These are phyloP conservation scores for Dendronephthya gigantea DNA, from an alignment of 64 coral and sea anemone genomes.

Conservation along the genomic window DNA sequence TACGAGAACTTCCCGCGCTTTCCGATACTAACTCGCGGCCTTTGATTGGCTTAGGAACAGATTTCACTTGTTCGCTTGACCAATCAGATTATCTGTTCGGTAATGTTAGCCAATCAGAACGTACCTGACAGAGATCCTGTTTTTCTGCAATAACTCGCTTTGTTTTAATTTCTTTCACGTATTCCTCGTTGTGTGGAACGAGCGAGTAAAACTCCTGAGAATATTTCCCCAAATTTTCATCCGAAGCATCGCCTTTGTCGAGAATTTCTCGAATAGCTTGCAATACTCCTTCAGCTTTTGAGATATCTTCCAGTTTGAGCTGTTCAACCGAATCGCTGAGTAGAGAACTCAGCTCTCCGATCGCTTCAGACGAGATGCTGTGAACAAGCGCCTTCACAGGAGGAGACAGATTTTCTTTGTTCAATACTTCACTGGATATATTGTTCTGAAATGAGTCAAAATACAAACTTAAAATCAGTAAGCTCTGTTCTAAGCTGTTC, in stretches of 20 bases:
- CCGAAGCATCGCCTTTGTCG: neutral
- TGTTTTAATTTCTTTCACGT: conserved; percentile 4
- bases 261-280: conserved; percentile 51
- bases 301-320: conserved; percentile 70
- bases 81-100: neutral
- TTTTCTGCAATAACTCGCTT: conserved; percentile 68
- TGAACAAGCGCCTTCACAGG: conserved; percentile 59
- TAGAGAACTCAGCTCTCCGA: conserved; percentile 44
- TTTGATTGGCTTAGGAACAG: neutral
- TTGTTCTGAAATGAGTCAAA: neutral
- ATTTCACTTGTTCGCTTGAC: neutral
- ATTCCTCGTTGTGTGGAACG: conserved; percentile 55
- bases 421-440: neutral
- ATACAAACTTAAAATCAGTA: too few species aligned
- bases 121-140: conserved; percentile 86
- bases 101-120: neutral
- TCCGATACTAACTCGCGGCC: neutral
- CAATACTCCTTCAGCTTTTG: conserved; percentile 77
- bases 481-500: too few species aligned
- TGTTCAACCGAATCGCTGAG: conserved; percentile 43
- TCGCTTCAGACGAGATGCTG: conserved; percentile 80
- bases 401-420: conserved; percentile 21
- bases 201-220: conserved; percentile 68
- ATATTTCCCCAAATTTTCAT: conserved; percentile 14
- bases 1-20: neutral